Evolutionary conservation across 92 coral and sea anemone species (phyloP), one percentile per base, ranked within the genome.

Genomic region (Paragorgia papillata): DNA sequence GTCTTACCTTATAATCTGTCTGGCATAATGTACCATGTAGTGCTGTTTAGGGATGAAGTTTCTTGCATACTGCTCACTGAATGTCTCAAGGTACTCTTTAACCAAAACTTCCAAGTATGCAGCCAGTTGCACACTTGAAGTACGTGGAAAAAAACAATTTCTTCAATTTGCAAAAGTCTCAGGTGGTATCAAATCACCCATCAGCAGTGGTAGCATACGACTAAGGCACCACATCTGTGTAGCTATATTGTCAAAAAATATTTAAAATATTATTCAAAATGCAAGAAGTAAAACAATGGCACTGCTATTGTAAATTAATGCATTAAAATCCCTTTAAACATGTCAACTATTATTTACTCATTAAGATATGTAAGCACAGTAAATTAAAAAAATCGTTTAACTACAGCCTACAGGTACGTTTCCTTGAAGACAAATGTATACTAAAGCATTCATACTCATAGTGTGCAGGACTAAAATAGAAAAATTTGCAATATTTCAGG

Each of bases 21-120:
- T 59, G 2, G 66, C 30, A 28, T 24, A 59, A 24, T 59, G 66
- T 3, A 59, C 66, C 66, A 59, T 59, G 37, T 59, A 59, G 24
- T 59, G 66, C 31, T 59, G 66, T n/a, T 59, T 59, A 2, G 66
- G 66, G 4, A 59, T 59, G n/a, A 59, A 2, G 35, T 21, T 21
- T 59, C 26, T 24, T 4, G 4, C 66, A 59, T 59, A 30, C n/a
- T 9, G 7, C 18, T 59, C 7, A 10, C 6, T 8, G 26, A 59
- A 59, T 6, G 18, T 8, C 32, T 59, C 66, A 8, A 59, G 66
- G 66, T 59, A 59, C 8, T 59, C 66, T 59, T 21, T n/a, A 9
- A 59, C 26, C 18, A 59, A 25, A 25, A 59, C 66, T 12, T 3
- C 35, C 4, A 59, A 18, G 18, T 59, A 59, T 59, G 66, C 66